phyloP scores from a whole-genome alignment of 1,140 invertebrate species.

The Leptopilina clavipes region DNA sequence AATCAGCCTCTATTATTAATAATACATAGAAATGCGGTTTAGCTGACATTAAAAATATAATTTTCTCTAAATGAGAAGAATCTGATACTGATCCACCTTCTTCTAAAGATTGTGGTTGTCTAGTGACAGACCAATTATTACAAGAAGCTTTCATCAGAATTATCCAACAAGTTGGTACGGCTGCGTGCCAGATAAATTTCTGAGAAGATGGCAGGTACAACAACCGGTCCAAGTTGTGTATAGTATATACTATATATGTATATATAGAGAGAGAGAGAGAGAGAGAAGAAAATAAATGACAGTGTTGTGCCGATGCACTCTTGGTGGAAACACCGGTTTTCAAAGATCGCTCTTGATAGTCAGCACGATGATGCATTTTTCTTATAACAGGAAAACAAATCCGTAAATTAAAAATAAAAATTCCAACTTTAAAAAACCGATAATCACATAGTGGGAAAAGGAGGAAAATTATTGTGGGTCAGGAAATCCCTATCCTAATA shows the following conservation, averaged over 20 bases:
- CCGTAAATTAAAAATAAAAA: too few relatives aligned
- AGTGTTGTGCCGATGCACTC: slow-evolving; percentile 30
- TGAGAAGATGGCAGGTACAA: slow-evolving; percentile 24
- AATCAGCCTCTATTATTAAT: neutral
- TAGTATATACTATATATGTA: slow-evolving; percentile 1
- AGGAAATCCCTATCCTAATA: too few relatives aligned
- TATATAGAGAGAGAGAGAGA: neutral
- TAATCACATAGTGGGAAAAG: too few relatives aligned
- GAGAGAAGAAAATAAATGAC: slow-evolving; percentile 17
- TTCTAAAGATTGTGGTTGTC: slow-evolving; percentile 1
- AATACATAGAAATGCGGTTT: neutral
- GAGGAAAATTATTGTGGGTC: too few relatives aligned
- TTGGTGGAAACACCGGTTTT: slow-evolving; percentile 27
- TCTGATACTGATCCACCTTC: neutral
- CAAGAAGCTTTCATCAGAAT: slow-evolving; percentile 24
- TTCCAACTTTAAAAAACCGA: too few relatives aligned
- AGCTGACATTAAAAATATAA: neutral
- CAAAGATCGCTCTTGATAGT: neutral
- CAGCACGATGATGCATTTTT: neutral
- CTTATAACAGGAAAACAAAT: neutral
- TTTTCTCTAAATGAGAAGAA: neutral
- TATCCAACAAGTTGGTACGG: slow-evolving; percentile 10
- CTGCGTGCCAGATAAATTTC: slow-evolving; percentile 32
- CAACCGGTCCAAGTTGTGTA: slow-evolving; percentile 26
- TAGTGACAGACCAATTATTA: slow-evolving; percentile 14